These are phyloP conservation scores for Chaetogeoica ovagalla DNA, from an alignment of 2,888 invertebrate genomes.

Conservation along the genomic window DNA sequence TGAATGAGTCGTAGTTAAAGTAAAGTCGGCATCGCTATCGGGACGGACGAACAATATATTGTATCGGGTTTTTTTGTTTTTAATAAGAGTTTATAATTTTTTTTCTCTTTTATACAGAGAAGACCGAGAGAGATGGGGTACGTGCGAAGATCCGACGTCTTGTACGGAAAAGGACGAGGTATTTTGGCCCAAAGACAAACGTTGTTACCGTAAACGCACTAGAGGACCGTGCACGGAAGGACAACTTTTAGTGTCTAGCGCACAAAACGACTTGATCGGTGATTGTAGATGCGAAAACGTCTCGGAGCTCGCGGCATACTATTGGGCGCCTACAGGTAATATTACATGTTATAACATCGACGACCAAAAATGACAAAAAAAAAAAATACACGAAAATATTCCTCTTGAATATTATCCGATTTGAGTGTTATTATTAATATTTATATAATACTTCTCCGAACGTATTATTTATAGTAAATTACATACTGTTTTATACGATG, in stretches of 20 bases:
- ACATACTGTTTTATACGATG: too few species aligned
- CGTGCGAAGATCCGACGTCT: constrained; percentile 69
- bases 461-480: too few species aligned
- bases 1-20: too few species aligned
- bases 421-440: too few species aligned
- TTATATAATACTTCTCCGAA: too few species aligned
- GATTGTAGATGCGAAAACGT: constrained; percentile 67
- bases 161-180: constrained; percentile 70
- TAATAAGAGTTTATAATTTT: constrained; percentile 52
- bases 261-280: constrained; percentile 64
- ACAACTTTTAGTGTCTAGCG: constrained; percentile 54
- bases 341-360: constrained; percentile 42
- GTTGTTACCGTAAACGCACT: constrained; percentile 72
- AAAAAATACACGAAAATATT: too few species aligned
- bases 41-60: too few species aligned
- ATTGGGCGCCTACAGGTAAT: constrained; percentile 64
- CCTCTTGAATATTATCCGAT: too few species aligned
- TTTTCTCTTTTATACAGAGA: constrained; percentile 60
- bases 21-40: too few species aligned
- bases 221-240: constrained; percentile 60
- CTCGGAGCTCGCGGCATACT: constrained; percentile 64
- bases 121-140: constrained; percentile 68
- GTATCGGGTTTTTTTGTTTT: too few species aligned
- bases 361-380: too few species aligned
- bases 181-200: constrained; percentile 76